These are phyloP conservation scores for Lordiphosa fenestrarum DNA, from an alignment of 2,888 invertebrate genomes.

Conservation along the genomic window DNA sequence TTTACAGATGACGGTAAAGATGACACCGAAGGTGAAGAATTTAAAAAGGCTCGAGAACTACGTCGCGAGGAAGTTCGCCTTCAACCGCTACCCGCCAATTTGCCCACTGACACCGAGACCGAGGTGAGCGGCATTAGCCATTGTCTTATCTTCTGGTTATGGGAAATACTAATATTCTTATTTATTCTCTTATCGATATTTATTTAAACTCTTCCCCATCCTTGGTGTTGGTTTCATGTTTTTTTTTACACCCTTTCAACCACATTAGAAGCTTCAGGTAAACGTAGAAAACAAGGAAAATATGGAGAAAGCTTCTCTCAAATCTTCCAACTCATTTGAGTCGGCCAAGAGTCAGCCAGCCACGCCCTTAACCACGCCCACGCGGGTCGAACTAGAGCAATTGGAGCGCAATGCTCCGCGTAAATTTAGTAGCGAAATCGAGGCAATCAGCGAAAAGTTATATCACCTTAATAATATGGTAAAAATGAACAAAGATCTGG, in stretches of 20 bases:
- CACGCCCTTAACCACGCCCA: slow-evolving; percentile 35
- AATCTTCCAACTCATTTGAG: slow-evolving; percentile 64
- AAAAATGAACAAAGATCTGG: slow-evolving; percentile 79
- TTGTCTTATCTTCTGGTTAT: slow-evolving; percentile 24
- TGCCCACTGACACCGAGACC: slow-evolving; percentile 86
- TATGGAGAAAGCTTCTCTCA: slow-evolving; percentile 49
- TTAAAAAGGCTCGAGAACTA: slow-evolving; percentile 84
- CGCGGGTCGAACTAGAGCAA: slow-evolving; percentile 76
- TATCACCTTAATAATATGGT: slow-evolving; percentile 79
- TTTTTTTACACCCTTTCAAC: neutral
- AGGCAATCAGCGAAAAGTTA: slow-evolving; percentile 79
- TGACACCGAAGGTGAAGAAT: slow-evolving; percentile 88
- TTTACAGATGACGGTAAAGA: slow-evolving; percentile 83
- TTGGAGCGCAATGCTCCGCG: slow-evolving; percentile 75
- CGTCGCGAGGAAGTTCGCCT: slow-evolving; percentile 86
- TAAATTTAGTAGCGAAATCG: slow-evolving; percentile 77
- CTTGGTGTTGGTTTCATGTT: slow-evolving; percentile 73
- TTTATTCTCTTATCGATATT: slow-evolving; percentile 51
- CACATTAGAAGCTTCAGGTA: slow-evolving; percentile 38
- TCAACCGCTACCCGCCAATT: slow-evolving; percentile 83
- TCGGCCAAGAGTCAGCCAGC: slow-evolving; percentile 54
- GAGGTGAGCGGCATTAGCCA: slow-evolving; percentile 82
- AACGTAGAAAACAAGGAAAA: slow-evolving; percentile 63
- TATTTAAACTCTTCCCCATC: slow-evolving; percentile 30
- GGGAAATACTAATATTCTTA: slow-evolving; percentile 58